Conservation (phyloP, 2,797 vertebrate species). For the Numenius phaeopus region DNA sequence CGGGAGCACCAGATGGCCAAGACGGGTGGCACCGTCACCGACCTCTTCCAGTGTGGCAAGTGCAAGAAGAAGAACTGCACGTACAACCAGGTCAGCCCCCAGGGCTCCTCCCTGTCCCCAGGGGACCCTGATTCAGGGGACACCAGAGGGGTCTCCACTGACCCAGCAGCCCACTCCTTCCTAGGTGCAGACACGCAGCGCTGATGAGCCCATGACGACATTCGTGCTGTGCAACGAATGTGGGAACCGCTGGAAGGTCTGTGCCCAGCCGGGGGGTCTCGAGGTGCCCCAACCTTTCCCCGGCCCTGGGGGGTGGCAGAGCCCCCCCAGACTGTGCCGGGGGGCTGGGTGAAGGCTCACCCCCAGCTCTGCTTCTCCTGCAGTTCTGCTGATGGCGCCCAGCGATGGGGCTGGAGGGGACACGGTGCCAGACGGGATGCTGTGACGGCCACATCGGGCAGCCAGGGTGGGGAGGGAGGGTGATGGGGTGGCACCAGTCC, state of each 20-base stretch:
- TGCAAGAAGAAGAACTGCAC: constrained; percentile 98
- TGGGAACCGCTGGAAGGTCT: constrained; percentile 98
- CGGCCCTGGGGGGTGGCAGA: neutral
- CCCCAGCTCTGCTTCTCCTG: neutral
- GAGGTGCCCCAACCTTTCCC: neutral
- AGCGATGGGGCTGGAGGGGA: neutral
- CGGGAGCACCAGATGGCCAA: constrained; percentile 99
- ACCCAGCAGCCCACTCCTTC: rapidly evolving
- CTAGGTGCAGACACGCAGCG: constrained; percentile 96
- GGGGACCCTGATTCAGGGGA: neutral
- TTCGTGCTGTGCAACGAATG: constrained; percentile 98
- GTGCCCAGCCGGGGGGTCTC: neutral
- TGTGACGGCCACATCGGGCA: neutral
- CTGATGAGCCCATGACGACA: constrained; percentile 98
- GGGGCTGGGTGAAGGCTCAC: neutral
- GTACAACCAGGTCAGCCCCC: constrained; percentile 90
- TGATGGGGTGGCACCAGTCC: neutral
- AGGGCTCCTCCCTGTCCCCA: rapidly evolving
- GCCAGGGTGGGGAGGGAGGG: neutral
- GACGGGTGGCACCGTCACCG: constrained; percentile 91
- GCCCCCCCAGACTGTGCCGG: rapidly evolving
- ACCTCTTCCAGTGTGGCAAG: constrained; percentile 95
- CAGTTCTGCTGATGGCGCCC: constrained; percentile 66
- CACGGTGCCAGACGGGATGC: rapidly evolving
- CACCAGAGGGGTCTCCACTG: rapidly evolving